These are phyloP conservation scores for Xenus cinereus DNA, from an alignment of 2,113 vertebrate species.

Conservation along the genomic window DNA sequence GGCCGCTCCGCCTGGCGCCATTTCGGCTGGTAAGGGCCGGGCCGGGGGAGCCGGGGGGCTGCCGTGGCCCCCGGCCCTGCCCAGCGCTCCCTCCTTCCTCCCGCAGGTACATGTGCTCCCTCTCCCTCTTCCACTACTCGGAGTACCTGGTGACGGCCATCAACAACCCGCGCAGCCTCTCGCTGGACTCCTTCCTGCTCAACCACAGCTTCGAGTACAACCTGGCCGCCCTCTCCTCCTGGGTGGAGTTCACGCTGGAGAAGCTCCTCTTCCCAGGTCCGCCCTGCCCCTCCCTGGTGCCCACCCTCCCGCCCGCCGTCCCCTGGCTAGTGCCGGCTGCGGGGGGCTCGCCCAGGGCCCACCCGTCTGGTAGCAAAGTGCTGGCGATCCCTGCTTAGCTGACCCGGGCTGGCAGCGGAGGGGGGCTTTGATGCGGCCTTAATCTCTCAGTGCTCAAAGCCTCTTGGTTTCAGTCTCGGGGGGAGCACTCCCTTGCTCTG, in stretches of 20 bases:
- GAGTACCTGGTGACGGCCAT: conserved; percentile 96
- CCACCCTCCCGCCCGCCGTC: rapidly evolving
- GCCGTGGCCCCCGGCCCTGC: background rate
- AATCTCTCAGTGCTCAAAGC: background rate
- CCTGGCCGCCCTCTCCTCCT: conserved; percentile 90
- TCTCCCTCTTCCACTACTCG: conserved; percentile 94
- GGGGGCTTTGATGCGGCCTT: background rate
- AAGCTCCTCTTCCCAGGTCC: conserved; percentile 89
- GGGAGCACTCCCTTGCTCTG: rapidly evolving
- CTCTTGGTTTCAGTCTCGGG: rapidly evolving
- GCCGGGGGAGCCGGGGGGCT: background rate
- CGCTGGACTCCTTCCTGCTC: conserved; percentile 94
- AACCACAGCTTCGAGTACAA: conserved; percentile 98
- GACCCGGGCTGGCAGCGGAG: rapidly evolving
- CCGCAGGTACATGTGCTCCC: conserved; percentile 93
- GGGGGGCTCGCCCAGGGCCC: rapidly evolving
- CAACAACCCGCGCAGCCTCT: conserved; percentile 94
- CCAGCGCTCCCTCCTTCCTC: background rate
- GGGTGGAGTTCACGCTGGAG: conserved; percentile 95
- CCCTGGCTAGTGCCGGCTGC: background rate
- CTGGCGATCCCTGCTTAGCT: background rate
- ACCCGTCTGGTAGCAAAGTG: background rate
- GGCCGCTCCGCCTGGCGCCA: conserved; percentile 90
- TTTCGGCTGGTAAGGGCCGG: conserved; percentile 87
- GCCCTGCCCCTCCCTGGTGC: background rate